These are phyloP conservation scores for Heterotilapia buettikoferi DNA, from an alignment of 2,113 vertebrate genomes.

Conservation along the genomic window DNA sequence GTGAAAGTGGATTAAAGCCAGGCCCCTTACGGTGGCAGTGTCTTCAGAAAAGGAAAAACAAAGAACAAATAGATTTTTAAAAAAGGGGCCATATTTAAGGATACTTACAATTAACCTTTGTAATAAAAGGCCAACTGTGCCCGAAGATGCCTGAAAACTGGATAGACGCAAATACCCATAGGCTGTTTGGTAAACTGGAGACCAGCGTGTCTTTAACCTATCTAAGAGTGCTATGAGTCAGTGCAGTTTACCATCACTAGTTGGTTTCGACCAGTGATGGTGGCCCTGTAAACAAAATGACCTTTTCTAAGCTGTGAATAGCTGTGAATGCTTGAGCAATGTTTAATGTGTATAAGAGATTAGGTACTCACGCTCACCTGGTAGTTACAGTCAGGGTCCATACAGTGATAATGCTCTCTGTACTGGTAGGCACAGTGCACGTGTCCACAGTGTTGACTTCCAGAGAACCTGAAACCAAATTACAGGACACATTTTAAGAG, in stretches of 20 bases:
- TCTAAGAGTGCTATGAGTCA: not conserved
- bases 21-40: conserved; percentile 56
- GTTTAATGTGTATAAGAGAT: conserved; percentile 22
- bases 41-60: conserved; percentile 33
- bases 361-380: conserved; percentile 80
- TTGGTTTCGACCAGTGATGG: not conserved
- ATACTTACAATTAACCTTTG: conserved; percentile 59
- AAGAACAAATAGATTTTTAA: not conserved
- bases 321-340: not conserved
- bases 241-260: not conserved
- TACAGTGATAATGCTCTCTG: conserved; percentile 97
- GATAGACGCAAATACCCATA: not conserved
- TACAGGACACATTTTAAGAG: not conserved
- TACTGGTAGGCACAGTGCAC: conserved; percentile 99
- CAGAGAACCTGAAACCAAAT: conserved; percentile 84
- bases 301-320: not conserved
- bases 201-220: not conserved
- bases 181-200: conserved; percentile 24
- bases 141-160: conserved; percentile 2
- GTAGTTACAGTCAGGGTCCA: conserved; percentile 98
- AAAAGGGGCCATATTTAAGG: conserved; percentile 44
- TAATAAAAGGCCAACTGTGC: conserved; percentile 38
- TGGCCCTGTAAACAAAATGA: not conserved
- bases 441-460: conserved; percentile 97
- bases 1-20: conserved; percentile 71